phyloP scores from a whole-genome alignment of 2,888 invertebrate genomes.

The Baccha elongata region DNA sequence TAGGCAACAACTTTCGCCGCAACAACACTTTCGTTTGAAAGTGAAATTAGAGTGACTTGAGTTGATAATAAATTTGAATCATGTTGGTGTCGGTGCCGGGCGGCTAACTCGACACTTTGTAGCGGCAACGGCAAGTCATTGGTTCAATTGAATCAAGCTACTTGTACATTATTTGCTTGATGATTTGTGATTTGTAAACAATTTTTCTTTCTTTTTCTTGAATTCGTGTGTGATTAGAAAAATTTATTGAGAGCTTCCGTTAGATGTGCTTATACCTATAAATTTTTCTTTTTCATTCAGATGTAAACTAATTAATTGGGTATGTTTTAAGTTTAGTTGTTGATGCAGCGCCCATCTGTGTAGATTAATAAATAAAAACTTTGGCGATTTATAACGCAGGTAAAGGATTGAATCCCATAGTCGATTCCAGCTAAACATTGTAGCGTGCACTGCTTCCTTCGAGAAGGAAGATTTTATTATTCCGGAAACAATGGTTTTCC shows the following conservation, averaged over 20 bases:
- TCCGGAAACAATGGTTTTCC: too few species aligned
- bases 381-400: too few species aligned
- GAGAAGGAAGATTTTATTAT: too few species aligned
- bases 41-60: constrained; percentile 68
- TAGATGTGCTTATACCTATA: too few species aligned
- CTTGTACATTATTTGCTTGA: constrained; percentile 25
- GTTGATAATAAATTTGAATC: constrained; percentile 66
- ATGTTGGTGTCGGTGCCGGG: constrained; percentile 37
- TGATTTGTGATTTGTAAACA: constrained; percentile 38
- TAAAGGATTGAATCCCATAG: too few species aligned
- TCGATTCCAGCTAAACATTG: too few species aligned
- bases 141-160: constrained; percentile 29
- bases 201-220: constrained; percentile 10
- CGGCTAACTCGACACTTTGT: background rate
- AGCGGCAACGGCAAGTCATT: constrained; percentile 17
- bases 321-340: too few species aligned
- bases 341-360: too few species aligned
- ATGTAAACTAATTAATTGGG: too few species aligned
- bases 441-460: too few species aligned
- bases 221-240: constrained; percentile 42
- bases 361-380: too few species aligned
- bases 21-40: constrained; percentile 60
- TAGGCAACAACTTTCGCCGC: constrained; percentile 59
- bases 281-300: too few species aligned
- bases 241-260: constrained; percentile 54